phyloP scores from a whole-genome alignment of 2,113 vertebrate genomes.

The Pluvianellus socialis region DNA sequence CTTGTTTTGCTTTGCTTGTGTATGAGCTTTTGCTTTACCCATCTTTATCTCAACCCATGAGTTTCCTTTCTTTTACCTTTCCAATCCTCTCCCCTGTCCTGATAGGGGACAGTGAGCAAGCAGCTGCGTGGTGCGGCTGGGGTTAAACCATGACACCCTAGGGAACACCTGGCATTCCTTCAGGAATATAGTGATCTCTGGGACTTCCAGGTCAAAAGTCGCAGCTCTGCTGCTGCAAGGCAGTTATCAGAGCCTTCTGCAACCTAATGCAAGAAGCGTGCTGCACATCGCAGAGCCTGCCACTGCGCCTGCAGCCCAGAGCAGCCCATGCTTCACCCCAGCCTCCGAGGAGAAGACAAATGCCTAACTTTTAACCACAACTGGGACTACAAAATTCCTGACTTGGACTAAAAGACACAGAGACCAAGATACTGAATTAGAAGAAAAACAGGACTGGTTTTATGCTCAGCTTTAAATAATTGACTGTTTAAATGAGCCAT shows the following conservation, averaged over 20 bases:
- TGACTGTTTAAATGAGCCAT: neutral
- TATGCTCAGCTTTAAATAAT: neutral
- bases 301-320: neutral
- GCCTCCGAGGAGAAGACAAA: neutral
- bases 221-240: neutral
- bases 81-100: neutral
- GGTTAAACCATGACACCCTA: neutral
- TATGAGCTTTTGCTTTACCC: neutral
- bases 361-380: neutral
- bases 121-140: neutral
- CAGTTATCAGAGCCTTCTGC: neutral
- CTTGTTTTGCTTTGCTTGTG: neutral
- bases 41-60: neutral
- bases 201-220: neutral
- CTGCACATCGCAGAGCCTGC: rapidly evolving
- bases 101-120: neutral
- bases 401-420: neutral
- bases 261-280: neutral
- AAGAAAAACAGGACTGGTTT: neutral
- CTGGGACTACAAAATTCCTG: neutral
- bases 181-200: neutral
- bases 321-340: neutral
- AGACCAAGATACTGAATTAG: neutral
- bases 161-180: neutral
- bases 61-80: neutral